phyloP scores from a whole-genome alignment of 1,140 invertebrate species.

The Pemphigus obesinymphae region DNA sequence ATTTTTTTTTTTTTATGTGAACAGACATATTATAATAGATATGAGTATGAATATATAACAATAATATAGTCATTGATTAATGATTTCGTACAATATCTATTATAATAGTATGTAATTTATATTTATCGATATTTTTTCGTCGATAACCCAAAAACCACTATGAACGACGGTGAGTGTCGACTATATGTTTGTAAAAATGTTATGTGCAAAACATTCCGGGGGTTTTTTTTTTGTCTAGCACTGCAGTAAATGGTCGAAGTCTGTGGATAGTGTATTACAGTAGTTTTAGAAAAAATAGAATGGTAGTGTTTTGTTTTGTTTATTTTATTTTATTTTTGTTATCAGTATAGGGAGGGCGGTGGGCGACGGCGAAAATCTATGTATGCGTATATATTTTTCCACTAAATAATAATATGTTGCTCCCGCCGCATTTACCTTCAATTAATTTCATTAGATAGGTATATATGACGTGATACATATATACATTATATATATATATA shows the following conservation, averaged over 20 bases:
- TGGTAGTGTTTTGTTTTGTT: not conserved
- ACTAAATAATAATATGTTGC: not conserved
- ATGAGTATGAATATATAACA: not conserved
- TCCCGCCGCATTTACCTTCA: not conserved
- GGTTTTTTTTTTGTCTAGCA: not conserved
- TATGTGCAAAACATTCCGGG: not conserved
- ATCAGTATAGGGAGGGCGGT: not conserved
- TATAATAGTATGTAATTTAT: not conserved
- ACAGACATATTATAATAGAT: not conserved
- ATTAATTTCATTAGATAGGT: not conserved
- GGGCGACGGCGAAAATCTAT: not conserved
- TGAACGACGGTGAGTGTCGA: not conserved
- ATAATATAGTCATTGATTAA: not conserved
- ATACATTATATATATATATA: too few species aligned
- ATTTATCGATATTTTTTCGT: not conserved
- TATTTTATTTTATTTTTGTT: not conserved
- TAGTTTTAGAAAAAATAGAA: constrained; percentile 16
- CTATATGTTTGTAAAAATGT: too few species aligned
- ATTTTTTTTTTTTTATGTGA: too few species aligned
- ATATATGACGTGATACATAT: not conserved
- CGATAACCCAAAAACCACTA: not conserved
- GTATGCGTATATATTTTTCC: not conserved
- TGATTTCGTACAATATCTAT: not conserved
- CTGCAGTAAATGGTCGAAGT: too few species aligned
- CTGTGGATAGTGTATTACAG: not conserved